Percentiles rank a stretch among this genome's conserved stretches.
These are phyloP conservation scores for Chaetogeoica ovagalla DNA, from an alignment of 2,888 invertebrate genomes.

Conservation along the genomic window DNA sequence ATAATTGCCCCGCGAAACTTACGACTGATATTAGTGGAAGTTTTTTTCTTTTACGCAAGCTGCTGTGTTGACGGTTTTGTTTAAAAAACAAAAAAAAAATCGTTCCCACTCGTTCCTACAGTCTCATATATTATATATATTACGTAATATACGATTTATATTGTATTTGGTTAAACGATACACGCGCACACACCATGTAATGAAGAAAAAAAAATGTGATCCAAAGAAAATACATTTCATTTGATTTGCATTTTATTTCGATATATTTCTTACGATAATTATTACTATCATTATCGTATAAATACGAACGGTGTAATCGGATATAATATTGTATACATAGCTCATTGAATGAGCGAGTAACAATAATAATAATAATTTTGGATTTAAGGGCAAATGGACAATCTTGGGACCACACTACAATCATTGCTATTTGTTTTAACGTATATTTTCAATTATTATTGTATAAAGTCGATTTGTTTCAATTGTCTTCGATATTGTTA, in stretches of 20 bases:
- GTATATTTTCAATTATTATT: conserved; percentile 6
- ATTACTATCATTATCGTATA: not conserved
- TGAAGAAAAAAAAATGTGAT: not conserved
- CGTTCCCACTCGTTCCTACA: not conserved
- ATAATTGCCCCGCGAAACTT: not conserved
- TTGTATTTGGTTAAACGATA: not conserved
- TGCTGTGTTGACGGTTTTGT: not conserved
- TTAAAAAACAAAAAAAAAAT: not conserved
- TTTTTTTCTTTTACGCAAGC: no score
- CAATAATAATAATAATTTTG: conserved; percentile 12
- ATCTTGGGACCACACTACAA: conserved; percentile 52
- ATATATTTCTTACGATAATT: not conserved
- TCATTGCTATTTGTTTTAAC: conserved; percentile 26
- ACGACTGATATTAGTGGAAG: not conserved
- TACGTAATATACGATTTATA: not conserved
- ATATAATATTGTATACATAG: conserved; percentile 13
- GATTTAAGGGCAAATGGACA: conserved; percentile 50
- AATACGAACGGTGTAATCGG: not conserved
- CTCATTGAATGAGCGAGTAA: conserved; percentile 23
- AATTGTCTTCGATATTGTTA: not conserved
- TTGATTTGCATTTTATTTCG: not conserved
- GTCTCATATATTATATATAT: not conserved
- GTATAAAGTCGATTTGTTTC: conserved; percentile 12
- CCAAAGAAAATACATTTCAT: not conserved
- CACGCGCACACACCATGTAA: not conserved